phyloP scores from a whole-genome alignment of 2,797 vertebrate genomes.

The Spinibarbus caldwelli region DNA sequence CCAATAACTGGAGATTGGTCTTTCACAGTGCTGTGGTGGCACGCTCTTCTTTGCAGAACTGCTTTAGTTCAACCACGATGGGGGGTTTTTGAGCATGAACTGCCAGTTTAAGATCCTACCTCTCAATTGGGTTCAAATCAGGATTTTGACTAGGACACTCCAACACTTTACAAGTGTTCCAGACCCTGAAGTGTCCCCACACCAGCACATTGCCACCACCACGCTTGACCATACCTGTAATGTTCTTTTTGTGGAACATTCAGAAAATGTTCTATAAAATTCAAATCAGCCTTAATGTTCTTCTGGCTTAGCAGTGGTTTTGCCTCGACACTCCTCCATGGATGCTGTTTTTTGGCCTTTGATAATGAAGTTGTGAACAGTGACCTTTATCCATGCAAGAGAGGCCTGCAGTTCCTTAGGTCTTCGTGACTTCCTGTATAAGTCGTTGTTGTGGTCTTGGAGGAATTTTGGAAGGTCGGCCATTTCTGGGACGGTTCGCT shows the following conservation, averaged over 20 bases:
- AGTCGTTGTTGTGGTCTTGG: not conserved
- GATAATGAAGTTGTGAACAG: not conserved
- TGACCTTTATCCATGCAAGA: not conserved
- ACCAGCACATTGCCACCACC: not conserved
- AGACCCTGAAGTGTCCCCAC: not conserved
- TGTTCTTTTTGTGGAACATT: not conserved
- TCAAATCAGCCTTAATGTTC: not conserved
- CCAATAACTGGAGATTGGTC: no score
- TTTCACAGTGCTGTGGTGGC: no score
- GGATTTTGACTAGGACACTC: not conserved
- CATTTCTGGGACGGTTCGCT: not conserved
- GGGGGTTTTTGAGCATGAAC: no score
- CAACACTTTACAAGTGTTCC: not conserved
- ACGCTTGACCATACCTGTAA: no score
- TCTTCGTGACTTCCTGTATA: not conserved
- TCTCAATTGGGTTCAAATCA: not conserved
- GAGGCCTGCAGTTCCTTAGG: not conserved
- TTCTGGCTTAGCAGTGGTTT: not conserved
- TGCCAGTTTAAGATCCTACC: no score
- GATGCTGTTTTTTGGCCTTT: not conserved
- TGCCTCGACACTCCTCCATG: not conserved
- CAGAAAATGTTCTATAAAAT: not conserved
- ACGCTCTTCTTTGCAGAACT: not conserved
- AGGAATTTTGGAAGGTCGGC: not conserved
- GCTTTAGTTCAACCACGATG: not conserved